Base-by-base conservation (phyloP, 2,888 invertebrate species). In the Raillietiella orientalis region DNA sequence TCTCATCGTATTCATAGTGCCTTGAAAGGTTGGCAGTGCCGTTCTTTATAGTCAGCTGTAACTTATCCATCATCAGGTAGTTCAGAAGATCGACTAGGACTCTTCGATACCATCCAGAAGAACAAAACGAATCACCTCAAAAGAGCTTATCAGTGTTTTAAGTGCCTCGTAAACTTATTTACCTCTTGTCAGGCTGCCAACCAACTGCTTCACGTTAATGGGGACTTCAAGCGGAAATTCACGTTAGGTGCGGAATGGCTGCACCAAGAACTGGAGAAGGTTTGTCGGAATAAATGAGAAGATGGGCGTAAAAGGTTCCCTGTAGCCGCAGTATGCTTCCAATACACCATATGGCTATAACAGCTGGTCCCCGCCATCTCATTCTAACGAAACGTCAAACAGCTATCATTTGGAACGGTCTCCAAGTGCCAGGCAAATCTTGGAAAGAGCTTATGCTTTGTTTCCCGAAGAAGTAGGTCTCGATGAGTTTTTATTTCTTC, bases 101-200 rank as follows among this genome's bases (percentile, higher is more conserved):
- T 90, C 28, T 59, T 90, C 37, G 87, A 90, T 43, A 87, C 75
- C 29, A 79, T 87, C 41, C 62, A 69, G 37, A 63, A 75, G 32
- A 71, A 77, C 30, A 84, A 82, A 49, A 72, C 67, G 34, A 79
- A 84, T 50, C 82, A 84, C 50, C 84, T 87, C 49, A 87, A 87
- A 51, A 59, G 87, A 34, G 79, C 84, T 33, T 90, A 90, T 53
- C 79, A 84, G 48, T 87, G 84, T 51, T 75, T 90, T 33, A 90
- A 90, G 53, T 72, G 79, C 44, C 59, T 90, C 53, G 84, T 84
- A 33, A 63, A 67, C 36, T 56, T 87, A 34, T 79, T 87, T 55
- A 62, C 65, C 38, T 66, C 71, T 47, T 75, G 77, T 45, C 61
- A 63, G 28, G 56, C 63, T 31, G 77, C 77, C 14, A 59, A 66